A percentile compares a stretch with the other conserved stretches of the same genome.
These are phyloP conservation scores for Trinectes maculatus DNA, from an alignment of 2,113 vertebrate species.

Conservation along the genomic window DNA sequence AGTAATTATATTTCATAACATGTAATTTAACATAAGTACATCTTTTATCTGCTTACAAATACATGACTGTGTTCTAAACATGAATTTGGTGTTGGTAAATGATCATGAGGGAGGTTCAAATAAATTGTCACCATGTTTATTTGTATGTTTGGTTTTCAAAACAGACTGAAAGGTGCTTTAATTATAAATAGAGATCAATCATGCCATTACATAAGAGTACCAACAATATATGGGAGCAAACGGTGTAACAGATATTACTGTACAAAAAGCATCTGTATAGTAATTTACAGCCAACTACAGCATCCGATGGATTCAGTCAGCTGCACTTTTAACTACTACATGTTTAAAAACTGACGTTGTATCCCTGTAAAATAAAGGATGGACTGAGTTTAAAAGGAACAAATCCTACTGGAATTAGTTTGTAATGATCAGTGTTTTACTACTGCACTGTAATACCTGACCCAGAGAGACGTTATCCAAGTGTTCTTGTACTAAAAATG, in stretches of 20 bases:
- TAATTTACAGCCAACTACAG: too few relatives aligned
- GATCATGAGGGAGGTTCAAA: neutral
- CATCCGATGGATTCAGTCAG: too few relatives aligned
- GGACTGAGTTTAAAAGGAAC: neutral
- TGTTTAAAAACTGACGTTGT: neutral
- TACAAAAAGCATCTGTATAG: too few relatives aligned
- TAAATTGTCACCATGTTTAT: neutral
- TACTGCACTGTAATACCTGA: neutral
- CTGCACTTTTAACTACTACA: neutral
- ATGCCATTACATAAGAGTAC: too few relatives aligned
- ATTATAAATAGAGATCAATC: neutral
- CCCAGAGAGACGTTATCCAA: neutral
- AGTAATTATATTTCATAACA: neutral
- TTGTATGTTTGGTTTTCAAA: neutral
- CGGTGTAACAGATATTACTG: too few relatives aligned
- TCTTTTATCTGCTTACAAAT: neutral
- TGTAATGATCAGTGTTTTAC: neutral
- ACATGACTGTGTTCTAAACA: neutral
- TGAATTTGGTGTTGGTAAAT: neutral
- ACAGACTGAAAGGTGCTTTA: neutral
- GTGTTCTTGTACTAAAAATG: slow-evolving; percentile 10
- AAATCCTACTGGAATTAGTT: neutral
- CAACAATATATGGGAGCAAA: too few relatives aligned
- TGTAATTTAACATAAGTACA: neutral
- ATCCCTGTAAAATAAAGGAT: neutral